Evolutionary conservation across 2,113 vertebrate species (phyloP).

Genomic region (Hystrix cristata): DNA sequence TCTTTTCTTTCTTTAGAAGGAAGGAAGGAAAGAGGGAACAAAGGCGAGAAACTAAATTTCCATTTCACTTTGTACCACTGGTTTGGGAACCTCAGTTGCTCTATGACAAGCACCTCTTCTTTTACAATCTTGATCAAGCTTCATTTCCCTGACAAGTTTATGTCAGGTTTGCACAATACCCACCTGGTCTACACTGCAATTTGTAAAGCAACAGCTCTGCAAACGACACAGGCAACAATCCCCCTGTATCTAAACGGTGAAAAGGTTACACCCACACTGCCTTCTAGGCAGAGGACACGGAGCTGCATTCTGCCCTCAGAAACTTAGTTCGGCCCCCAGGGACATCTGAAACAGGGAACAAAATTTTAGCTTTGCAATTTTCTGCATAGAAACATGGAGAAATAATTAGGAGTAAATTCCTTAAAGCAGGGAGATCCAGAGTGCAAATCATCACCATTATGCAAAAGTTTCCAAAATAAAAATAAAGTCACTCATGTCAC

Average conservation of each 20-base stretch:
- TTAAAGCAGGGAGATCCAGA: not conserved
- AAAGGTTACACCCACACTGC: not conserved
- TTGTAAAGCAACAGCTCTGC: conserved; percentile 25
- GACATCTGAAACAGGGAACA: not conserved
- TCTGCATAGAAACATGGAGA: conserved; percentile 14
- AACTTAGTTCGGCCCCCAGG: not conserved
- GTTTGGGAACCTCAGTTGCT: not conserved
- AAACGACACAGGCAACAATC: not conserved
- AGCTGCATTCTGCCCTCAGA: not conserved
- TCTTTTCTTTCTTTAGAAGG: not conserved
- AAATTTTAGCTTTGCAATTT: conserved; percentile 41
- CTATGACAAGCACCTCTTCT: not conserved
- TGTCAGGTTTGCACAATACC: not conserved
- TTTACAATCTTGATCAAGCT: not conserved
- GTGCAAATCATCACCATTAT: not conserved
- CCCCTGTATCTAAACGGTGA: not conserved
- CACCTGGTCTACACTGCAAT: not conserved
- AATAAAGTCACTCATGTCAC: not conserved
- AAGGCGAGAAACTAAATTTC: not conserved
- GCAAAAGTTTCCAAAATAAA: not conserved
- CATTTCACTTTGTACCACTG: not conserved
- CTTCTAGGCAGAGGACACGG: not conserved
- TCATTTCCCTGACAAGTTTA: conserved; percentile 22
- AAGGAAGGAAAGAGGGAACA: too few species aligned
- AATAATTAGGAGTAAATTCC: not conserved